These are phyloP conservation scores for Spizaetus ornatus DNA, from an alignment of 2,113 vertebrate genomes.

Conservation along the genomic window DNA sequence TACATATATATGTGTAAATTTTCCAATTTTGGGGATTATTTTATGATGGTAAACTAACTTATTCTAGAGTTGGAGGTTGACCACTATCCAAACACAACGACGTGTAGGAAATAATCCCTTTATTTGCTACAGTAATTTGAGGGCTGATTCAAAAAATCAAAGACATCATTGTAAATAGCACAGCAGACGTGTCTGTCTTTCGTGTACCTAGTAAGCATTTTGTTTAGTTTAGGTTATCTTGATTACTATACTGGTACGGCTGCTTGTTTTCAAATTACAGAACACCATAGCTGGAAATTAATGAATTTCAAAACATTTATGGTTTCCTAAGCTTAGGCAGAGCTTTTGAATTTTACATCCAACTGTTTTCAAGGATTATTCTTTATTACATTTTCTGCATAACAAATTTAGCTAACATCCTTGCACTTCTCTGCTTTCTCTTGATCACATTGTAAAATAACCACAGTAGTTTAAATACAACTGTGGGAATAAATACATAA, in stretches of 20 bases:
- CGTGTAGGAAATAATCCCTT: neutral
- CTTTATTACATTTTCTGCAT: slow-evolving; percentile 21
- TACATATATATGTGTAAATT: neutral
- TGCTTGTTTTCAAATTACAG: slow-evolving; percentile 9
- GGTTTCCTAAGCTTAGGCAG: neutral
- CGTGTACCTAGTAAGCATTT: neutral
- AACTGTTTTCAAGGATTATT: slow-evolving; percentile 54
- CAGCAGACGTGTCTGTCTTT: neutral
- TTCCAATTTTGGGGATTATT: neutral
- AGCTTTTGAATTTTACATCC: slow-evolving; percentile 44
- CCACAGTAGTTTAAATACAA: slow-evolving; percentile 25
- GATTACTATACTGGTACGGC: neutral
- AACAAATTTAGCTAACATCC: slow-evolving; percentile 23
- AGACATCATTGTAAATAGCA: neutral
- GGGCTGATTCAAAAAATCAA: neutral
- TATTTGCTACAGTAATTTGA: neutral
- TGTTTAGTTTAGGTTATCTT: neutral
- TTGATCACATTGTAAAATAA: slow-evolving; percentile 39
- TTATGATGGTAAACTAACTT: neutral
- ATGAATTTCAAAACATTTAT: slow-evolving; percentile 32
- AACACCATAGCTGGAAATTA: neutral
- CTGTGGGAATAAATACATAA: slow-evolving; percentile 31
- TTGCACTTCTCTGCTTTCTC: slow-evolving; percentile 30
- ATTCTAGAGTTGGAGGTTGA: neutral
- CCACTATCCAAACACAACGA: neutral